A percentile compares a stretch with the other conserved stretches of the same genome.
Conservation (phyloP, 2,888 invertebrate genomes). For the Ctenicera cuprea region DNA sequence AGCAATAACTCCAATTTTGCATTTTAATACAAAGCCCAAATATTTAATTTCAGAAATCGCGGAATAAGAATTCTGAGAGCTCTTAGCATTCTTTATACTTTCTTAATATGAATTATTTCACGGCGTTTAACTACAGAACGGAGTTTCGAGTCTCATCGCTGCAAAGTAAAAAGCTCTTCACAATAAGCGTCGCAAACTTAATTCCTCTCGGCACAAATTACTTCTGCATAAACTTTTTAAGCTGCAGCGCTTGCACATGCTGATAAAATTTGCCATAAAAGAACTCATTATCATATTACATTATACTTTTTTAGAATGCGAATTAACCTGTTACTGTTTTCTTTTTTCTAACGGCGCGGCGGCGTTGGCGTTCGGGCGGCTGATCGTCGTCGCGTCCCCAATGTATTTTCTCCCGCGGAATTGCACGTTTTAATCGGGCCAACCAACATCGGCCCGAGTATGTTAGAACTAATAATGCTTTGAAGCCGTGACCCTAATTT, state of each 20-base stretch:
- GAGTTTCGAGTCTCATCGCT: slow-evolving; percentile 49
- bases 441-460: slow-evolving; percentile 17
- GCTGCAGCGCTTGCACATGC: slow-evolving; percentile 54
- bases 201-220: slow-evolving; percentile 56
- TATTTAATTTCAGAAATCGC: slow-evolving; percentile 53
- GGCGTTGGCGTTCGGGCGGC: no score
- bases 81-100: slow-evolving; percentile 49
- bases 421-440: slow-evolving; percentile 26
- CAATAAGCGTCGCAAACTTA: slow-evolving; percentile 54
- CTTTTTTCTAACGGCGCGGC: neutral
- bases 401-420: neutral
- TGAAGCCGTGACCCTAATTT: slow-evolving; percentile 49
- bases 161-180: slow-evolving; percentile 49
- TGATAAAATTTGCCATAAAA: slow-evolving; percentile 51
- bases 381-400: no score
- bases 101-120: slow-evolving; percentile 53
- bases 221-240: slow-evolving; percentile 56
- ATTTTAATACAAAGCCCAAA: slow-evolving; percentile 52
- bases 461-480: slow-evolving; percentile 37
- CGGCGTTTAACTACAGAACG: slow-evolving; percentile 48
- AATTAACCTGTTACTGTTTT: slow-evolving; percentile 39
- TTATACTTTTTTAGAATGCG: slow-evolving; percentile 39
- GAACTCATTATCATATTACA: slow-evolving; percentile 52
- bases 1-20: slow-evolving; percentile 48
- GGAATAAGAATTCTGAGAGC: slow-evolving; percentile 48